Evolutionary conservation across 2,888 invertebrate species (phyloP).

Genomic region (Priocnemis perturbator): DNA sequence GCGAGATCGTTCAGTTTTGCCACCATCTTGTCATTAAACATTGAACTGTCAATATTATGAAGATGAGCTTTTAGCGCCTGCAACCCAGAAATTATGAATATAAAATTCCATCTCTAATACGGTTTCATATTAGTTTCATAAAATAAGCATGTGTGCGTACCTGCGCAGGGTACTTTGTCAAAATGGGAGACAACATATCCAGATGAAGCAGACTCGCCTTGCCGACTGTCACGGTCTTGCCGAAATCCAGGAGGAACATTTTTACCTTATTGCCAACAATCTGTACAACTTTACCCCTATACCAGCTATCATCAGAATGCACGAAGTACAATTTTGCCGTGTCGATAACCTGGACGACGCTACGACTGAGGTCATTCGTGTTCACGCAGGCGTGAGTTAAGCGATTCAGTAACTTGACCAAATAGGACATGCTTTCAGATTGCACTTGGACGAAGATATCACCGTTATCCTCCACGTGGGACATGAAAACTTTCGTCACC

Average conservation of each 20-base stretch:
- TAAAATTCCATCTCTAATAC: not conserved
- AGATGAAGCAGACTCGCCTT: conserved; percentile 74
- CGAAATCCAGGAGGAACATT: conserved; percentile 78
- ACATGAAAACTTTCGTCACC: conserved; percentile 69
- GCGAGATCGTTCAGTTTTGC: conserved; percentile 72
- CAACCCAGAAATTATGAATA: not conserved
- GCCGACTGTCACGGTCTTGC: conserved; percentile 74
- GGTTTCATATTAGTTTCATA: no score
- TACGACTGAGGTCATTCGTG: conserved; percentile 36
- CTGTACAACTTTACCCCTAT: conserved; percentile 76
- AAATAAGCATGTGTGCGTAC: conserved; percentile 52
- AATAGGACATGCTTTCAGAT: conserved; percentile 65
- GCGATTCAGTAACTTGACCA: conserved; percentile 64
- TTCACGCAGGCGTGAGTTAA: conserved; percentile 45
- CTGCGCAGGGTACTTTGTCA: conserved; percentile 75
- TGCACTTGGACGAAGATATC: conserved; percentile 75
- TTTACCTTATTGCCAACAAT: conserved; percentile 72
- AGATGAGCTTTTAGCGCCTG: conserved; percentile 77
- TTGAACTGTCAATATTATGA: conserved; percentile 78
- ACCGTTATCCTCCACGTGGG: conserved; percentile 73
- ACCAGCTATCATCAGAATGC: conserved; percentile 74
- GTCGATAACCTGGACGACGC: conserved; percentile 43
- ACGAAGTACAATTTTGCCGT: conserved; percentile 76
- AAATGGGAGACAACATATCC: conserved; percentile 72
- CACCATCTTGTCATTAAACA: conserved; percentile 70